Conservation (phyloP, 2,888 invertebrate species). For the Coremacera marginata region DNA sequence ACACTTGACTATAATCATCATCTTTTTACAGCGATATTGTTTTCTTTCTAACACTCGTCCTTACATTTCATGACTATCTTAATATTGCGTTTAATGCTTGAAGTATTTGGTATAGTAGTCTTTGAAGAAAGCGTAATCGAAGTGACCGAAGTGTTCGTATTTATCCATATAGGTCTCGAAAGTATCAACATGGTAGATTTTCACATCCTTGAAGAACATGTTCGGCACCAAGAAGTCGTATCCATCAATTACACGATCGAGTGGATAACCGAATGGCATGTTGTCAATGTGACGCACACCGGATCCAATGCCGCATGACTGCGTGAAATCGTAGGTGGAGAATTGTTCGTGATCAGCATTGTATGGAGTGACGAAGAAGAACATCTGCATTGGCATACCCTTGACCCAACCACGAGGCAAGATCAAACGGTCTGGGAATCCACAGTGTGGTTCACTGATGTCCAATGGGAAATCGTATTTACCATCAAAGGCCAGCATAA, state of each 20-base stretch:
- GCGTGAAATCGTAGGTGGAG: slow-evolving; percentile 70
- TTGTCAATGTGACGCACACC: slow-evolving; percentile 73
- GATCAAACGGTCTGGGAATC: slow-evolving; percentile 79
- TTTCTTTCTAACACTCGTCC: too few species aligned
- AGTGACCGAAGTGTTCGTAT: slow-evolving; percentile 42
- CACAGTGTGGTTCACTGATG: slow-evolving; percentile 74
- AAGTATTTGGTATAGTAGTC: slow-evolving; percentile 39
- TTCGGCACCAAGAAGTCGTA: slow-evolving; percentile 75
- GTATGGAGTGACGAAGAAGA: slow-evolving; percentile 74
- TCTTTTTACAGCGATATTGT: too few species aligned
- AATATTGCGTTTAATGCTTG: background rate
- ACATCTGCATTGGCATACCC: slow-evolving; percentile 77
- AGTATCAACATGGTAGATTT: slow-evolving; percentile 72
- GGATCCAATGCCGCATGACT: slow-evolving; percentile 72
- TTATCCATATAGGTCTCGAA: slow-evolving; percentile 57
- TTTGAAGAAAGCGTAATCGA: slow-evolving; percentile 43
- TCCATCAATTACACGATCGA: slow-evolving; percentile 76
- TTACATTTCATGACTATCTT: too few species aligned
- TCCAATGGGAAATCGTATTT: slow-evolving; percentile 72
- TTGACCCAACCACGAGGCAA: slow-evolving; percentile 78
- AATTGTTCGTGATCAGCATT: slow-evolving; percentile 70
- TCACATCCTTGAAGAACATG: slow-evolving; percentile 76
- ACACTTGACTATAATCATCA: too few species aligned
- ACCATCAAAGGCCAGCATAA: slow-evolving; percentile 73
- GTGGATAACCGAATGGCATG: slow-evolving; percentile 79